Base-by-base conservation (phyloP, 1,140 invertebrate species). In the Drosophila bocki region DNA sequence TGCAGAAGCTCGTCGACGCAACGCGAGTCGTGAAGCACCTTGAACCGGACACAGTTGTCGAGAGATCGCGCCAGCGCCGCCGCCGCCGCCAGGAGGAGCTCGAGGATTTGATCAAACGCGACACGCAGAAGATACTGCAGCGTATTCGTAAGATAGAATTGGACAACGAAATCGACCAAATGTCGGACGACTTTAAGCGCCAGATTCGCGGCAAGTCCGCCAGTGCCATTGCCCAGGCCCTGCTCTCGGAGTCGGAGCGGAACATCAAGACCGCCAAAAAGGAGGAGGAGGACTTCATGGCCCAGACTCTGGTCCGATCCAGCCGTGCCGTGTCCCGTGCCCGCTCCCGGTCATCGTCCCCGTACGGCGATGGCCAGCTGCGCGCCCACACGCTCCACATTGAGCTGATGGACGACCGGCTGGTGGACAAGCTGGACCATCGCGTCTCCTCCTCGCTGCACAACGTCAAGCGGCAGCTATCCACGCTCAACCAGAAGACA, bases 131-230 rank as follows among this genome's bases (percentile, higher is more conserved):
- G 63, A 93, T 93, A 45, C 58, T 92, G 41, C 91, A 92, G 91
- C 92, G 93, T 67, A 85, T 92, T 53, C 80, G 83, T 13, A 62
- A 90, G 92, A 75, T 85, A 87, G 92, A 92, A 56, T 48, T 92
- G 37, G 84, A 91, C 41, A 91, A 81, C 53, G 90, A 90, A 47
- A 13, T 80, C n/a, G 77, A 94, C 5, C 93, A 94, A 75, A 93
- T 95, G 57, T 94, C 95, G 50, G 82, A 91, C 58, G 93, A 94
- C 78, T 91, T 95, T 26, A 94, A 93, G 77, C 94, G 92, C 82
- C 93, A 93, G 75, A 92, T 96, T 26, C 94, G 94, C 67, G 96
- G 96, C 47, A 96, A 96, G 93, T 96, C 96, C 3, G 96, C 96
- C 11, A 95, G 94, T 82, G 94, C 94, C 33, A 97, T 97, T 75